Percentiles rank a stretch among this genome's conserved stretches.
Conservation (phyloP, 2,113 vertebrate genomes). For the Dicentrarchus labrax region DNA sequence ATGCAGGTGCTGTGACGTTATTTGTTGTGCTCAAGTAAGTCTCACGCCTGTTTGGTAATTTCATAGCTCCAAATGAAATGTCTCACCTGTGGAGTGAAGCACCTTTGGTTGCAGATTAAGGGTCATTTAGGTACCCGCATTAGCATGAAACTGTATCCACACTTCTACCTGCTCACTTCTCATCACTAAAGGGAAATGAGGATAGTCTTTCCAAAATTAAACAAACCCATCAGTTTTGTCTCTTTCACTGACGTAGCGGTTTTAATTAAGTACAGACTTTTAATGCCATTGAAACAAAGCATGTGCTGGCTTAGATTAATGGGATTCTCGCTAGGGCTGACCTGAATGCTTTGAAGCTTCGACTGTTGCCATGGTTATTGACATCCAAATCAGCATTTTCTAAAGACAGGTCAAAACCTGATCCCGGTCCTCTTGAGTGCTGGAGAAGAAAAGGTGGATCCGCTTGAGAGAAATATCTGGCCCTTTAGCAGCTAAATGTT, state of each 20-base stretch:
- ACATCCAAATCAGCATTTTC: too few relatives aligned
- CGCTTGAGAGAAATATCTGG: too few relatives aligned
- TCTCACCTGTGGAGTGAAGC: constrained; percentile 6
- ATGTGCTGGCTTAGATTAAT: not conserved
- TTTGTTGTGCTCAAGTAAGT: not conserved
- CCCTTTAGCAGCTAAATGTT: too few relatives aligned
- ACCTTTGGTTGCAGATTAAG: not conserved
- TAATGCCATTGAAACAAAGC: not conserved
- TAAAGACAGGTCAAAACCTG: too few relatives aligned
- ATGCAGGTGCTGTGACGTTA: constrained; percentile 6
- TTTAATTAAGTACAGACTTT: too few relatives aligned
- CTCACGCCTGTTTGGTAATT: constrained; percentile 2
- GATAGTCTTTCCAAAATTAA: not conserved
- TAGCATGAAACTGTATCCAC: not conserved
- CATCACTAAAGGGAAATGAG: not conserved
- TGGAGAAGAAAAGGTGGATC: too few relatives aligned
- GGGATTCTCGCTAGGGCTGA: too few relatives aligned
- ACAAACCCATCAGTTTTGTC: not conserved
- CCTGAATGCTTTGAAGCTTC: too few relatives aligned
- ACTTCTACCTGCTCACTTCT: not conserved
- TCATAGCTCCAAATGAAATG: constrained; percentile 11
- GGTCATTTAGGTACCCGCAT: not conserved
- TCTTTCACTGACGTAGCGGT: not conserved
- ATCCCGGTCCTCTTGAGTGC: too few relatives aligned
- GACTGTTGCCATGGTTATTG: too few relatives aligned